Evolutionary conservation across 2,888 invertebrate species (phyloP), one percentile per base, ranked within the genome.

Genomic region (Ornithoptera alexandrae): DNA sequence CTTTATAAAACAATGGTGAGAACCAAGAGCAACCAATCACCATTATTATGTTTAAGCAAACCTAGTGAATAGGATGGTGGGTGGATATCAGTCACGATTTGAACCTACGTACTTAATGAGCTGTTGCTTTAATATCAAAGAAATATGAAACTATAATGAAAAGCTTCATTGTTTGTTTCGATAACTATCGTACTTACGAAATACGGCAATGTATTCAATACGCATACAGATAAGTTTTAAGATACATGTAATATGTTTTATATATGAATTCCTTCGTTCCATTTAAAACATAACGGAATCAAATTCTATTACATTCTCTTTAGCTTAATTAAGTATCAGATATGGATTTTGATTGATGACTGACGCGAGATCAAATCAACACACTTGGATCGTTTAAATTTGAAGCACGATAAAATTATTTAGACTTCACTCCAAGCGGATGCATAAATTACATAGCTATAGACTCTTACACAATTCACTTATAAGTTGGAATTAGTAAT

Each of bases 361-460:
- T 63, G 67, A 63, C 56, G 53, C 36, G 50, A 62, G 50, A 66
- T 70, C 62, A 59, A 66, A 70, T 66, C 66, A 64, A 61, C 39
- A 22, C 61, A 42, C 18, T 67, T 57, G 46, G 17, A 60, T 61
- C 53, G 56, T 64, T 70, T 60, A 67, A 70, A 46, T 64, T 67
- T 62, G 42, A 59, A 18, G 60, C 30, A 22, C 8, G 42, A 20
- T 61, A 24, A 39, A 30, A 61, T 70, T 36, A 60, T 60, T 64
- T 20, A 53, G 65, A 65, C 71, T 72, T 71, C 67, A 72, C 70
- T 73, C 57, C 57, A 69, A 71, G 53, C 69, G 73, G 69, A 72
- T 71, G 68, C 67, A 71, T 73, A 72, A 70, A 73, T 72, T 70
- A 71, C 50, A 39, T 7, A 59, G 56, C 65, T 65, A 65, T 65